Evolutionary conservation across 2,888 invertebrate genomes (phyloP).

Genomic region (Phanerotoma sp.): DNA sequence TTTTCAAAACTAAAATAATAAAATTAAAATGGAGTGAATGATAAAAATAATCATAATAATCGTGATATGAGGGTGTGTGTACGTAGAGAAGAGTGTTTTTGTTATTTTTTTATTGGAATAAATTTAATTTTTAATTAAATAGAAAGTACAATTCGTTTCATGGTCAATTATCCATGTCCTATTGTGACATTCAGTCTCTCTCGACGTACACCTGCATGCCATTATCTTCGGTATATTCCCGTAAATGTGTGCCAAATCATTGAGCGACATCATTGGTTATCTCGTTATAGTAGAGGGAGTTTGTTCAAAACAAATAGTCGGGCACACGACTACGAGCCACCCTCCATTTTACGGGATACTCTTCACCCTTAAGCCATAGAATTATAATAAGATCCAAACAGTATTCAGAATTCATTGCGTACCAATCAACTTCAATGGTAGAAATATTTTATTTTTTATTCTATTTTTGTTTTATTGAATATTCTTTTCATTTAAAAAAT

Average conservation of each 20-base stretch:
- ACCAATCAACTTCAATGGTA: slow-evolving; percentile 28
- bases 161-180: slow-evolving; percentile 37
- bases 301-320: slow-evolving; percentile 50
- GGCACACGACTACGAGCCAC: slow-evolving; percentile 25
- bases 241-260: slow-evolving; percentile 30
- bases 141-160: slow-evolving; percentile 44
- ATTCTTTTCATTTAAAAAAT: too few relatives aligned
- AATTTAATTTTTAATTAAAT: slow-evolving; percentile 50
- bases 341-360: slow-evolving; percentile 24
- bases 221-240: slow-evolving; percentile 32
- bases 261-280: slow-evolving; percentile 11
- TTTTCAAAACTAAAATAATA: too few relatives aligned
- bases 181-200: slow-evolving; percentile 13
- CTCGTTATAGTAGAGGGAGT: slow-evolving; percentile 10
- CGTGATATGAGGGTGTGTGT: too few relatives aligned
- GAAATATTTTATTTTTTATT: not conserved
- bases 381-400: slow-evolving; percentile 39
- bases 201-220: slow-evolving; percentile 49
- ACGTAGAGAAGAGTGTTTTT: too few relatives aligned
- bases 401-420: slow-evolving; percentile 40
- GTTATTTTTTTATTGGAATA: not conserved
- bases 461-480: not conserved
- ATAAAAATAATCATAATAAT: too few relatives aligned
- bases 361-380: slow-evolving; percentile 37
- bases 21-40: too few relatives aligned